These are phyloP conservation scores for Poecilia gillii DNA, from an alignment of 2,797 vertebrate genomes.

Conservation along the genomic window DNA sequence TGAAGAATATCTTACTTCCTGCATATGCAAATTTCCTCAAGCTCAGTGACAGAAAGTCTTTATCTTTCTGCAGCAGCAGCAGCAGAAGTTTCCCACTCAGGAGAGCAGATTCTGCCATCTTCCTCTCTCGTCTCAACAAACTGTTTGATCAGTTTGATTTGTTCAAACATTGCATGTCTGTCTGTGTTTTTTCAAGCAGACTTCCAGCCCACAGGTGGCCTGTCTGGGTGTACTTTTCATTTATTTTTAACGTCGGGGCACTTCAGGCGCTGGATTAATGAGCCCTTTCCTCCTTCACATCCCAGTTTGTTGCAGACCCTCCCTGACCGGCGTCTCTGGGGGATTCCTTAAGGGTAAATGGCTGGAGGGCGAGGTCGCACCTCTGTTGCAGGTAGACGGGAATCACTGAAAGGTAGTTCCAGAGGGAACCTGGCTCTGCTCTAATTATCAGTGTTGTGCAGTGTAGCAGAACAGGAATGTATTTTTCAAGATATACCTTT, in stretches of 20 bases:
- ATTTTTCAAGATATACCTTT: neutral
- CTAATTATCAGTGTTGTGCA: slow-evolving; percentile 1
- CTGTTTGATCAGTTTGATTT: slow-evolving; percentile 81
- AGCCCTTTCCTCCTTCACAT: slow-evolving; percentile 23
- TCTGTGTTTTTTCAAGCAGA: slow-evolving; percentile 67
- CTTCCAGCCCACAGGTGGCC: slow-evolving; percentile 64
- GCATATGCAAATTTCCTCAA: slow-evolving; percentile 7
- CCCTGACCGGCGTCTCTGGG: slow-evolving; percentile 19
- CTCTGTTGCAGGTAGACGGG: slow-evolving; percentile 29
- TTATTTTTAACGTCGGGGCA: slow-evolving; percentile 76
- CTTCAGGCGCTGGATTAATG: slow-evolving; percentile 47
- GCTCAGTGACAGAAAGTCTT: slow-evolving; percentile 3
- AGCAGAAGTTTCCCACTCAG: slow-evolving; percentile 5
- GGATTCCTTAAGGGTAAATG: slow-evolving; percentile 37
- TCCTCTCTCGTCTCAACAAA: slow-evolving; percentile 26
- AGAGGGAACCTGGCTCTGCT: slow-evolving; percentile 4
- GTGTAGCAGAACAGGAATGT: neutral
- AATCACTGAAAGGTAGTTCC: slow-evolving; percentile 18
- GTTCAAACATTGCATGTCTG: slow-evolving; percentile 74
- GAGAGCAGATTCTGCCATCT: slow-evolving; percentile 26
- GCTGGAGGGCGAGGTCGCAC: slow-evolving; percentile 44
- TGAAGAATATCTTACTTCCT: slow-evolving; percentile 3
- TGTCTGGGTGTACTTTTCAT: slow-evolving; percentile 78
- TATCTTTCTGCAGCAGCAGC: neutral
- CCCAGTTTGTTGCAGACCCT: slow-evolving; percentile 10